These are phyloP conservation scores for Marisa cornuarietis DNA, from an alignment of 1,140 invertebrate genomes.

Conservation along the genomic window DNA sequence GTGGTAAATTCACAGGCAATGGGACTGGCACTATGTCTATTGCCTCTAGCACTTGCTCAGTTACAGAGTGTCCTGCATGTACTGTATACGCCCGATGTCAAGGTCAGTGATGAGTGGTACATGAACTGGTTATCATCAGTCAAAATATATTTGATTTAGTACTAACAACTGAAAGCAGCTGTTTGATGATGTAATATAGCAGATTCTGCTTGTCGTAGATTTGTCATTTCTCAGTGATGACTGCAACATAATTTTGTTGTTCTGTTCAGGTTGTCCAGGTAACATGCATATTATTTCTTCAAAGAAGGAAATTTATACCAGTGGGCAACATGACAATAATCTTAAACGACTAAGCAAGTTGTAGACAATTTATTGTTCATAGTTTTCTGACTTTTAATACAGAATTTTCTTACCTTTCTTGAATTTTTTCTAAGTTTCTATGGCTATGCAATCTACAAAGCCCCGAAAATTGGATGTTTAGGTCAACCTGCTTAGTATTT, in stretches of 20 bases:
- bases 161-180: not conserved
- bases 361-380: too few species aligned
- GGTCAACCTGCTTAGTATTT: not conserved
- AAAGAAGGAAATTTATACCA: too few species aligned
- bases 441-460: too few species aligned
- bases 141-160: not conserved
- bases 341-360: too few species aligned
- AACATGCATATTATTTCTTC: too few species aligned
- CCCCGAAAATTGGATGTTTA: not conserved
- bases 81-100: conserved; percentile 47
- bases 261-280: too few species aligned
- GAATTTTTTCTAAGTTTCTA: too few species aligned
- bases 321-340: too few species aligned
- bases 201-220: too few species aligned
- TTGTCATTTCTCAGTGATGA: too few species aligned
- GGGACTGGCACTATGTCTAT: conserved; percentile 27
- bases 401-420: too few species aligned
- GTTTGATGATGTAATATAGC: not conserved
- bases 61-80: conserved; percentile 31
- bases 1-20: conserved; percentile 5
- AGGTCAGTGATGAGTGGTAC: conserved; percentile 29
- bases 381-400: too few species aligned
- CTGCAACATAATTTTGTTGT: not conserved
- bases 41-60: conserved; percentile 25
- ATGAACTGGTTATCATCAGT: not conserved